Percentiles rank a stretch among this genome's conserved stretches.
These are phyloP conservation scores for Drosophila fulvimacula DNA, from an alignment of 2,888 invertebrate species.

Conservation along the genomic window DNA sequence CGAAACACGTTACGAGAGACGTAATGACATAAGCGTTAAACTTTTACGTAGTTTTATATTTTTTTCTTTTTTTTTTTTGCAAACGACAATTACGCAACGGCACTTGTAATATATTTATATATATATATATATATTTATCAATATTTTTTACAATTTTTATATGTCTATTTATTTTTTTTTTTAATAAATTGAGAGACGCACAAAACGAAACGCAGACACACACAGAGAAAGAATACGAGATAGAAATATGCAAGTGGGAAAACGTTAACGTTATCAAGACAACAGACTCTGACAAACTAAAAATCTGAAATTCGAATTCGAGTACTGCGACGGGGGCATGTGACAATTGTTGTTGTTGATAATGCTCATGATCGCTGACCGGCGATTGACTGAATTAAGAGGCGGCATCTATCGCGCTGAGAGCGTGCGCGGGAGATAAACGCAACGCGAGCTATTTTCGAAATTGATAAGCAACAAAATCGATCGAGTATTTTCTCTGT, in stretches of 20 bases:
- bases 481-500: slow-evolving; percentile 37
- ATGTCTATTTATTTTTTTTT: slow-evolving; percentile 1
- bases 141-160: slow-evolving; percentile 10
- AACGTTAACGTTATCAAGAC: slow-evolving; percentile 84
- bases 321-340: slow-evolving; percentile 29
- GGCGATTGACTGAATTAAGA: slow-evolving; percentile 65
- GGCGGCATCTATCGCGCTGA: slow-evolving; percentile 47
- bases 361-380: slow-evolving; percentile 57
- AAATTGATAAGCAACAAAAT: slow-evolving; percentile 58
- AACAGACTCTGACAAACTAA: slow-evolving; percentile 85
- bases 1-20: slow-evolving; percentile 71
- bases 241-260: slow-evolving; percentile 62
- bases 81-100: slow-evolving; percentile 60
- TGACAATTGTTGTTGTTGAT: slow-evolving; percentile 49
- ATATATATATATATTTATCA: slow-evolving; percentile 1
- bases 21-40: slow-evolving; percentile 72
- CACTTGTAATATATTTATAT: slow-evolving; percentile 42
- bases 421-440: slow-evolving; percentile 57
- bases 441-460: slow-evolving; percentile 57
- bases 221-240: slow-evolving; percentile 46
- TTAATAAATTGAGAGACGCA: slow-evolving; percentile 49
- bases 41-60: slow-evolving; percentile 37
- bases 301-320: slow-evolving; percentile 45
- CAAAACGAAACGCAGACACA: slow-evolving; percentile 56
- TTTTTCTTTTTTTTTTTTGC: slow-evolving; percentile 1